Evolutionary conservation across 2,888 invertebrate genomes (phyloP), one percentile per base, ranked within the genome.

Genomic region (Agonum fuliginosum): DNA sequence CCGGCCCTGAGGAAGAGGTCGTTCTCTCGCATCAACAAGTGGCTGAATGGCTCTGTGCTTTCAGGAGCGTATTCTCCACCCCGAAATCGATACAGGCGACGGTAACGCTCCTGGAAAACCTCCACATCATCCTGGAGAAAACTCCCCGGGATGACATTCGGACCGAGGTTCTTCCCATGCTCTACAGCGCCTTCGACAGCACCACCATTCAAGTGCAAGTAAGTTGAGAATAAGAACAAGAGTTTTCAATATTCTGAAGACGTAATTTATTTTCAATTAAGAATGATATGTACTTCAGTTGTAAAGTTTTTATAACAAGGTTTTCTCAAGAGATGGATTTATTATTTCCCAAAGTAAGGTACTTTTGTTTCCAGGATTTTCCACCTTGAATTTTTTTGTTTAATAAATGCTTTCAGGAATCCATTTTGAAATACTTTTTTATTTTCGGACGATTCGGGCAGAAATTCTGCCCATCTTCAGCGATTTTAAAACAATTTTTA

Each of bases 201-300:
- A 93, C 94, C 78, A 95, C 94, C 77, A 93, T 94, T 80, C 96
- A 96, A 89, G 95, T 97, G 79, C 96, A 97, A 94, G 97, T 97
- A 86, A 83, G 84, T 79, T 14, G 6, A 0, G n/a, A 37, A 46
- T 1, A 19, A 48, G 5, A 20, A 20, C 2, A 17, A 19, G 6
- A 8, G 30, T 8, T 30, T 30, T 30, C 30, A 30, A 8, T 30
- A 30, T 30, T 20, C 20, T 1, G 12, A 51, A 22, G 22, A 74
- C 14, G 22, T 48, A 24, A 75, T 75, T 75, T 75, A 65, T 75
- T 75, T 75, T 65, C 74, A 75, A 75, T 75, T 75, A 65, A 37
- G 20, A 30, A 30, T 62, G 73, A 73, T 41, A n/a, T n/a, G n/a
- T n/a, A 73, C 54, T 58, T 30, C 37, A 54, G 34, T 54, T 10